A percentile compares a stretch with the other conserved stretches of the same genome.
These are phyloP conservation scores for Archegozetes longisetosus DNA, from an alignment of 1,140 invertebrate genomes.

Conservation along the genomic window DNA sequence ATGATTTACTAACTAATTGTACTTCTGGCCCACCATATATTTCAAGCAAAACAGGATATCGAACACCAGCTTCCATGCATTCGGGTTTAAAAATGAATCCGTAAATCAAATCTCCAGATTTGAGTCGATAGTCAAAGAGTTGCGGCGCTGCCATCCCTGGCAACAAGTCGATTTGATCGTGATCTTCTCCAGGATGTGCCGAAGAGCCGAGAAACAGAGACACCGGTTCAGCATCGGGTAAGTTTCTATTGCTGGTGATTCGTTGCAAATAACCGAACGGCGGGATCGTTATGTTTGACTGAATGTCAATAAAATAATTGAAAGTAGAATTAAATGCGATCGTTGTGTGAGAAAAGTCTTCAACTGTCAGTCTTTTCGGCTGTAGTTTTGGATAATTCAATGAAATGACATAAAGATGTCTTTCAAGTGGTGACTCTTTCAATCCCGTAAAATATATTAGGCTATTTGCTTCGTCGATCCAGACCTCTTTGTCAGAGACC, in stretches of 20 bases:
- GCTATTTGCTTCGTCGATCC: constrained; percentile 30
- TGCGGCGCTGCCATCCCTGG: constrained; percentile 35
- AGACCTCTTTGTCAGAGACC: constrained; percentile 28
- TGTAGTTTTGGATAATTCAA: not conserved
- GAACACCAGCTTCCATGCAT: constrained; percentile 50
- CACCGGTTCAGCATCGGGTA: not conserved
- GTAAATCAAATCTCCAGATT: constrained; percentile 55
- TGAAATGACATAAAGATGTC: constrained; percentile 30
- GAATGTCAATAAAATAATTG: constrained; percentile 56
- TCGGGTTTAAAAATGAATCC: constrained; percentile 83
- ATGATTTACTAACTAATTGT: constrained; percentile 88
- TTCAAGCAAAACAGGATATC: constrained; percentile 86
- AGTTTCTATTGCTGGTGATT: not conserved
- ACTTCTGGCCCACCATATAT: constrained; percentile 97
- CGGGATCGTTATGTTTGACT: constrained; percentile 50
- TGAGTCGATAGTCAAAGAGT: constrained; percentile 51
- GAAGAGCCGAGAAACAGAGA: constrained; percentile 8
- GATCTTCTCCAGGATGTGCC: not conserved
- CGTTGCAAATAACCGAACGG: constrained; percentile 21
- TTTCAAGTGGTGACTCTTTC: constrained; percentile 34
- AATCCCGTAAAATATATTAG: constrained; percentile 34
- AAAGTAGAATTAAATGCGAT: constrained; percentile 12
- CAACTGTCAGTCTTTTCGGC: constrained; percentile 9
- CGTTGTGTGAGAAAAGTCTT: constrained; percentile 10
- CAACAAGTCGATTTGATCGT: constrained; percentile 9